A percentile compares a stretch with the other conserved stretches of the same genome.
Conservation (phyloP, 2,113 vertebrate genomes). For the Aldabrachelys gigantea region DNA sequence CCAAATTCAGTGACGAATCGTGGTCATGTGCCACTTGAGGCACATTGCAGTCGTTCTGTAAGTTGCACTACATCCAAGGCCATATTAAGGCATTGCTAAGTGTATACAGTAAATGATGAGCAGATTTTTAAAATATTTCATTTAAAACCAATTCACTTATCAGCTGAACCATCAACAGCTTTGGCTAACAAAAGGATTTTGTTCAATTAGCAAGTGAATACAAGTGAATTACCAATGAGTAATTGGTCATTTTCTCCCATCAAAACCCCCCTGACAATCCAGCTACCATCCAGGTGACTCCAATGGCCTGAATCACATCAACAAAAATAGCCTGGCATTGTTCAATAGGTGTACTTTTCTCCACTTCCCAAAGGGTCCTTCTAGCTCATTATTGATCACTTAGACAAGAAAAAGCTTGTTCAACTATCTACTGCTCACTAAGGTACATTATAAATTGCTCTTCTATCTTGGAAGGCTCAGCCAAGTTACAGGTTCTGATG, state of each 20-base stretch:
- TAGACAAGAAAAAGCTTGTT: neutral
- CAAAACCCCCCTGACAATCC: neutral
- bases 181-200: conserved; percentile 14
- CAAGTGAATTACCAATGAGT: neutral
- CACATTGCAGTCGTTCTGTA: neutral
- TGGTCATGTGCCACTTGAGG: no score
- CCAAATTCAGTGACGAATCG: no score
- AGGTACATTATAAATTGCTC: neutral
- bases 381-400: neutral
- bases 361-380: neutral
- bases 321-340: neutral
- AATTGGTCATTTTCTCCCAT: neutral
- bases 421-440: neutral
- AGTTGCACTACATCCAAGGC: neutral
- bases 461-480: neutral
- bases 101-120: neutral
- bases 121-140: neutral
- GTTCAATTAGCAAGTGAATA: neutral
- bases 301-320: neutral
- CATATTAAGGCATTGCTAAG: neutral
- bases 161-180: conserved; percentile 1
- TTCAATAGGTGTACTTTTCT: neutral
- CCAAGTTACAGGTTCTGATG: neutral
- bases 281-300: neutral
- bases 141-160: conserved; percentile 36